A percentile compares a stretch with the other conserved stretches of the same genome.
phyloP scores from a whole-genome alignment of 2,797 vertebrate genomes.

The Cynodonichthys magdalenae region DNA sequence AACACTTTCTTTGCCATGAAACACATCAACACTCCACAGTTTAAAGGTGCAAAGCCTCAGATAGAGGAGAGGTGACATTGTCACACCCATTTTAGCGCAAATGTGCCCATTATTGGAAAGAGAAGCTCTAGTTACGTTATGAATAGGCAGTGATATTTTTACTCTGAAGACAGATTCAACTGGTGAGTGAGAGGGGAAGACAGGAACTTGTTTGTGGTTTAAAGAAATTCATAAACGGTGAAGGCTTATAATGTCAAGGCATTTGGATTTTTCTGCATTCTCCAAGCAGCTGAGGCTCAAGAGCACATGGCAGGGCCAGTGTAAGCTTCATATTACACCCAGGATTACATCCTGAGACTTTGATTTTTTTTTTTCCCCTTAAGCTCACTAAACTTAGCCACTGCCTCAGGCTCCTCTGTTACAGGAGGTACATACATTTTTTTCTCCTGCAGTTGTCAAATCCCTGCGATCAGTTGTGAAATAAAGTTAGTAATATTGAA shows the following conservation, averaged over 20 bases:
- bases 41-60: slow-evolving; percentile 47
- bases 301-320: slow-evolving; percentile 70
- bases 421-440: slow-evolving; percentile 44
- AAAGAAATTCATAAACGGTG: slow-evolving; percentile 76
- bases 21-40: slow-evolving; percentile 42
- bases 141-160: slow-evolving; percentile 77
- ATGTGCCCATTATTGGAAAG: slow-evolving; percentile 69
- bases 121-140: slow-evolving; percentile 75
- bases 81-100: slow-evolving; percentile 69
- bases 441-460: slow-evolving; percentile 37
- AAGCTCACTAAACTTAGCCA: slow-evolving; percentile 81
- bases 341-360: slow-evolving; percentile 82
- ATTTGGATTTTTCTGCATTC: slow-evolving; percentile 50
- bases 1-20: slow-evolving; percentile 49
- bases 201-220: slow-evolving; percentile 70
- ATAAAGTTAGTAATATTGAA: slow-evolving; percentile 39
- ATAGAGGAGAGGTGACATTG: slow-evolving; percentile 55
- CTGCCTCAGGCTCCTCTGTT: slow-evolving; percentile 68
- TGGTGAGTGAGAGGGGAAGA: slow-evolving; percentile 52
- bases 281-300: slow-evolving; percentile 71
- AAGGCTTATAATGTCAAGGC: slow-evolving; percentile 61
- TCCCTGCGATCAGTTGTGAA: slow-evolving; percentile 50
- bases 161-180: slow-evolving; percentile 69
- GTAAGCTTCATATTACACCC: slow-evolving; percentile 82
- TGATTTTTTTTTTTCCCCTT: slow-evolving; percentile 76